phyloP scores from a whole-genome alignment of 2,888 invertebrate genomes.

The Elgonia sp. region DNA sequence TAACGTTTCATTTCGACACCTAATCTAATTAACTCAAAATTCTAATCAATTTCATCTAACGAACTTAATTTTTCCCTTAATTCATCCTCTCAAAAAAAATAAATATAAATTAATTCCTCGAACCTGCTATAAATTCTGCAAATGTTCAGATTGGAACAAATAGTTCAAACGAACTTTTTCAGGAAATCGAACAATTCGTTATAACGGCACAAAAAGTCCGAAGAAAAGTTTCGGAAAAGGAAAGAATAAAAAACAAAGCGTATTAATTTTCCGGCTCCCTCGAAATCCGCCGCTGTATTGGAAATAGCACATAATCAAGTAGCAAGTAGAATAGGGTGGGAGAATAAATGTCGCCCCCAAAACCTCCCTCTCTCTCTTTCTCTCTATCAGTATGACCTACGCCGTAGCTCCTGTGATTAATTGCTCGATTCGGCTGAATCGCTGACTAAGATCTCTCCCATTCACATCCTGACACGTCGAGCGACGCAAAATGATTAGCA shows the following conservation, averaged over 20 bases:
- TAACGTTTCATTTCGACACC: too few relatives aligned
- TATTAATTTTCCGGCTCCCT: conserved; percentile 21
- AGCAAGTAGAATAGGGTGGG: neutral
- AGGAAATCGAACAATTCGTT: too few relatives aligned
- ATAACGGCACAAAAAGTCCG: too few relatives aligned
- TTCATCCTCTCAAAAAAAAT: too few relatives aligned
- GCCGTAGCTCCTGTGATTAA: conserved; percentile 61
- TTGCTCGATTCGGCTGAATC: conserved; percentile 69
- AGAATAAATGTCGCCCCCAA: conserved; percentile 25
- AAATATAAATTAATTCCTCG: too few relatives aligned
- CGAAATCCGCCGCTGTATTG: conserved; percentile 12
- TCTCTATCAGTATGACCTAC: conserved; percentile 37
- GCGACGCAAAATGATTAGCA: conserved; percentile 57
- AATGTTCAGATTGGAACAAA: too few relatives aligned
- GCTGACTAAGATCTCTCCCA: conserved; percentile 65
- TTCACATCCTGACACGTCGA: conserved; percentile 57
- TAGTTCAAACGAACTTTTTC: too few relatives aligned
- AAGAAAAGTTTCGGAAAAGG: too few relatives aligned
- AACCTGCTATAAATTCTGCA: too few relatives aligned
- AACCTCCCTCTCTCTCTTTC: conserved; percentile 1
- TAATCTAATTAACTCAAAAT: too few relatives aligned
- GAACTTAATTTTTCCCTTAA: too few relatives aligned
- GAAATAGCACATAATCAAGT: conserved; percentile 43
- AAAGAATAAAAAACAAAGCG: neutral
- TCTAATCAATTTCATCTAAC: too few relatives aligned